Evolutionary conservation across 2,113 vertebrate genomes (phyloP).

Genomic region (Cygnus buccinator): DNA sequence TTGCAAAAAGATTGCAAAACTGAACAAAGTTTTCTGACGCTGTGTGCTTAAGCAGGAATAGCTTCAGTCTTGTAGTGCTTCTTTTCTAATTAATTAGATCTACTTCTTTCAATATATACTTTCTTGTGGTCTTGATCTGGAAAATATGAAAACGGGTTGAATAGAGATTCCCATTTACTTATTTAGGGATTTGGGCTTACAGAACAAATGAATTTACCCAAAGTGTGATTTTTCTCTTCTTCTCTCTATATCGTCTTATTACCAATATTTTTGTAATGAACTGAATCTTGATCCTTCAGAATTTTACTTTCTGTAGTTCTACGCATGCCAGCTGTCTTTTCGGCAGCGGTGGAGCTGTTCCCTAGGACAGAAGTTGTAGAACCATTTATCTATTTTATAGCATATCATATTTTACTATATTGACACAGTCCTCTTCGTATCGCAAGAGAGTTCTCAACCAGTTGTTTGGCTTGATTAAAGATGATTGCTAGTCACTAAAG

Average conservation of each 20-base stretch:
- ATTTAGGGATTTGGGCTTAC: background rate
- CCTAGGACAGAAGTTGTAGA: background rate
- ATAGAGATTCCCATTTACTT: background rate
- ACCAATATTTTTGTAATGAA: background rate
- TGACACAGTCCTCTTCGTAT: background rate
- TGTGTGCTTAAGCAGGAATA: slow-evolving; percentile 46
- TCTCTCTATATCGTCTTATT: background rate
- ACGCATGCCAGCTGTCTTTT: background rate
- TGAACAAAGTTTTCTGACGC: slow-evolving; percentile 14
- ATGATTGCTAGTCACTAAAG: background rate
- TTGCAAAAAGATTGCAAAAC: background rate
- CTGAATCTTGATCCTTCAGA: background rate
- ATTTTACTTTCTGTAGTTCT: background rate
- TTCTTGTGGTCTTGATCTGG: slow-evolving; percentile 8
- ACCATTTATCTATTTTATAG: background rate
- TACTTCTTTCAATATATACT: slow-evolving; percentile 13
- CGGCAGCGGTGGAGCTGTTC: background rate
- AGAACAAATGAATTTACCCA: background rate
- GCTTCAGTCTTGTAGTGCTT: slow-evolving; percentile 15
- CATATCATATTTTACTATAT: background rate
- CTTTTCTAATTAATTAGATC: slow-evolving; percentile 52
- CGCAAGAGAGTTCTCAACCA: background rate
- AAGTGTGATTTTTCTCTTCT: background rate
- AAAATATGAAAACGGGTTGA: slow-evolving; percentile 37
- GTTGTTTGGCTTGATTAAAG: background rate